phyloP scores from a whole-genome alignment of 2,797 vertebrate genomes.

The Rhincodon typus region DNA sequence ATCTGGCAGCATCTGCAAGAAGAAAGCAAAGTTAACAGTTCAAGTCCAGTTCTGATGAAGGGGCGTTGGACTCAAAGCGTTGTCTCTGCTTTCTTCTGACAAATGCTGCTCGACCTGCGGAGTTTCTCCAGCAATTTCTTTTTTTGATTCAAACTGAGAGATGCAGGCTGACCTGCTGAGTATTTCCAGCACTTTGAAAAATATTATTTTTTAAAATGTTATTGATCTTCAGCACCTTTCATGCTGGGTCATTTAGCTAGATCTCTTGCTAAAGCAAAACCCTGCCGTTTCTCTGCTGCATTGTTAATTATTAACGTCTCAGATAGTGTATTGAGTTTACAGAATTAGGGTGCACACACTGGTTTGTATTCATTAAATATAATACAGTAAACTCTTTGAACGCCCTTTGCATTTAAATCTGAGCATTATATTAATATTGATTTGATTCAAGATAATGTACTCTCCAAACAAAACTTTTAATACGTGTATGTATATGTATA shows the following conservation, averaged over 20 bases:
- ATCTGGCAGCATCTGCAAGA: no score
- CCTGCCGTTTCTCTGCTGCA: not conserved
- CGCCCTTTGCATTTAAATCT: not conserved
- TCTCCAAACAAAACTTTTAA: not conserved
- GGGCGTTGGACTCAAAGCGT: no score
- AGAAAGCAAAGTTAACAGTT: no score
- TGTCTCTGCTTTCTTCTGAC: no score
- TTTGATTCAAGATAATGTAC: not conserved
- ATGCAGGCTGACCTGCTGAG: not conserved
- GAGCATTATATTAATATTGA: not conserved
- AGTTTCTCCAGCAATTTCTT: no score
- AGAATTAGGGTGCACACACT: not conserved
- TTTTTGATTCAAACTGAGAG: not conserved
- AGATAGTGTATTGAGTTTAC: not conserved
- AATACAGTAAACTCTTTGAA: not conserved
- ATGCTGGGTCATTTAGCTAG: not conserved
- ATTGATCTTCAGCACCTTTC: not conserved
- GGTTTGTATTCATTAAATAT: constrained; percentile 2
- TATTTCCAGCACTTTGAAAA: not conserved
- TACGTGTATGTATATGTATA: not conserved
- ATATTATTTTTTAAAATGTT: not conserved
- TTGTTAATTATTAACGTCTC: constrained; percentile 9
- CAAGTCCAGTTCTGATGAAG: no score
- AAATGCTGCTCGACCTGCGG: no score
- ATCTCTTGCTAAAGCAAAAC: not conserved